Evolutionary conservation across 1,140 invertebrate genomes (phyloP).

Genomic region (Hyphantria cunea): DNA sequence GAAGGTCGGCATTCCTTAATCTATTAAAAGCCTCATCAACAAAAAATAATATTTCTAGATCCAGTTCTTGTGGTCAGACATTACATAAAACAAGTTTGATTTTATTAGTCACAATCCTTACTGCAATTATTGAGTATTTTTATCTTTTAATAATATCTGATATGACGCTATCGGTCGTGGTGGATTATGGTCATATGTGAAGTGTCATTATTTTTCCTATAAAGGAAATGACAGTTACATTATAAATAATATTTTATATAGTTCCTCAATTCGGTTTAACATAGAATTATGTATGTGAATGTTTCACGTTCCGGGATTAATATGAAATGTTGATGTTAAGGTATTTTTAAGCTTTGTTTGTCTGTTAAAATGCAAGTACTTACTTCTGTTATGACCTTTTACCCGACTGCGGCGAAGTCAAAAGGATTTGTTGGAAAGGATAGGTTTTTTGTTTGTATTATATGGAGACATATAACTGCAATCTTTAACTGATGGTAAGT

Average conservation of each 20-base stretch:
- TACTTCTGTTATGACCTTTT: too few relatives aligned
- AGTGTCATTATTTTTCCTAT: neutral
- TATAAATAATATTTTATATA: neutral
- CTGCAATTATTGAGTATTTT: slow-evolving; percentile 11
- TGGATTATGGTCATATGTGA: neutral
- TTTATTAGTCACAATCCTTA: slow-evolving; percentile 10
- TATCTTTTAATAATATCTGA: neutral
- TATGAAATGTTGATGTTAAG: too few relatives aligned
- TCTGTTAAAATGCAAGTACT: too few relatives aligned
- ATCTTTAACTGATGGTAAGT: too few relatives aligned
- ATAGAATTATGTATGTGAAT: too few relatives aligned
- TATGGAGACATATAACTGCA: too few relatives aligned
- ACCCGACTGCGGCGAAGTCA: too few relatives aligned
- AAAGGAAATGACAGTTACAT: neutral
- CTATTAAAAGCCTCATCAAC: neutral
- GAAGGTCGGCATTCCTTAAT: neutral
- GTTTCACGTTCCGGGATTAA: too few relatives aligned
- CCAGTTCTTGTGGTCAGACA: slow-evolving; percentile 5
- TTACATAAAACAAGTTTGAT: slow-evolving; percentile 4
- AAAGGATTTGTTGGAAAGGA: too few relatives aligned
- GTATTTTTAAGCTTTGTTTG: too few relatives aligned
- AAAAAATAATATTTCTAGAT: neutral
- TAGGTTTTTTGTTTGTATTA: too few relatives aligned
- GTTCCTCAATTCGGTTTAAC: neutral
- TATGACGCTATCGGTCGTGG: neutral